Percentiles rank a stretch among this genome's conserved stretches.
These are phyloP conservation scores for Heterochromis multidens DNA, from an alignment of 2,113 vertebrate species.

Conservation along the genomic window DNA sequence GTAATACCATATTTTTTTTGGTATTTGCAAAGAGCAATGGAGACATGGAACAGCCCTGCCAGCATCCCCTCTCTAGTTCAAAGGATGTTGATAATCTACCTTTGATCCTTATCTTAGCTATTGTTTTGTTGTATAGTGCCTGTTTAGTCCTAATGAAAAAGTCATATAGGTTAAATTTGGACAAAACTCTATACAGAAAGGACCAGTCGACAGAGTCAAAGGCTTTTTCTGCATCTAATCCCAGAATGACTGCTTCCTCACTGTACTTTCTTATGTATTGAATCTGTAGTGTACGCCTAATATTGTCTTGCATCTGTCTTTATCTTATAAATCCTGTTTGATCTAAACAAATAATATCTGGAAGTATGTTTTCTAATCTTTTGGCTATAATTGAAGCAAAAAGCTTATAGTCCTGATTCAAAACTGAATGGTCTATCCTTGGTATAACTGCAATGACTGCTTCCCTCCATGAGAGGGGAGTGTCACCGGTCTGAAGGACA, in stretches of 20 bases:
- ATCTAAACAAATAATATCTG: neutral
- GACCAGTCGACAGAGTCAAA: neutral
- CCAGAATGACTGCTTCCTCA: neutral
- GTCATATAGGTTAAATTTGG: neutral
- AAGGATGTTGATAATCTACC: neutral
- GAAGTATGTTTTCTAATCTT: neutral
- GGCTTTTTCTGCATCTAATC: neutral
- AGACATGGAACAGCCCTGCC: neutral
- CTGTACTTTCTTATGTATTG: neutral
- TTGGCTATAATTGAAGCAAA: neutral
- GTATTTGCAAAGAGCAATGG: neutral
- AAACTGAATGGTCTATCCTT: neutral
- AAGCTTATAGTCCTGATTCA: neutral
- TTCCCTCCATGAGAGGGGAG: neutral
- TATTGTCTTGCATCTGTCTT: neutral
- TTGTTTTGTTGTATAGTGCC: neutral
- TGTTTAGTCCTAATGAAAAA: neutral
- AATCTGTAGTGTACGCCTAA: neutral
- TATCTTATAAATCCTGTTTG: neutral
- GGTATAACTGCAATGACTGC: neutral
- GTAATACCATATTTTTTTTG: neutral
- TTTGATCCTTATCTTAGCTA: neutral
- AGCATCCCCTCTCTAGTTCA: neutral
- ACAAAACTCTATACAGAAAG: neutral
- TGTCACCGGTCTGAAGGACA: neutral